Evolutionary conservation across 2,888 invertebrate species (phyloP), one percentile per base, ranked within the genome.

Genomic region (Cantharis rufa): DNA sequence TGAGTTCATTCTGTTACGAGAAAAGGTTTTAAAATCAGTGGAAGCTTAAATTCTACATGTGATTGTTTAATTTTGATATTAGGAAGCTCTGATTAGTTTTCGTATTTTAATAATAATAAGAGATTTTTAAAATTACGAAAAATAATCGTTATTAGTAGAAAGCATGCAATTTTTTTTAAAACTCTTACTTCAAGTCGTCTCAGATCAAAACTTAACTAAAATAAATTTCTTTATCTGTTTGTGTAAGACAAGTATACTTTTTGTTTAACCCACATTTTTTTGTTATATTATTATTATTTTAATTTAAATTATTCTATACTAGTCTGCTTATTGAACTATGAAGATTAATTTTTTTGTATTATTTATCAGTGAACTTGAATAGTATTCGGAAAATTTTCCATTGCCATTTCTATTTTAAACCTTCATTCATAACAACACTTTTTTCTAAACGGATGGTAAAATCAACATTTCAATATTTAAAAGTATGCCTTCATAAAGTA

Each of bases 1-100:
- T 91, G 89, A 91, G 90, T 86, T 24, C 64, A 66, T 82, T 73
- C 71, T 77, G 71, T 74, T 77, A 61, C 64, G 64, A 21, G n/a
- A 21, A 66, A 18, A 66, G 64, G 24, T 66, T 66, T 21, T 13
- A 66, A 66, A 66, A 48, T 48, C 48, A 48, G 48, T 48, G 48
- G 48, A 48, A 48, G 48, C 48, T 48, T 48, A n/a, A 48, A 48
- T 48, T 48, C 48, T 48, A 48, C 48, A 48, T 48, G 48, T 48
- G 48, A 32, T 48, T 48, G 48, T 48, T 48, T 48, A 48, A 48
- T 48, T 48, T 48, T 48, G 7, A 32, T 32, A 48, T 48, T n/a
- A 48, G 48, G 48, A 48, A 48, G 7, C n/a, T 48, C 48, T n/a
- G 48, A 48, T 48, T 48, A 48, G n/a, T 48, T 48, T 48, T 48